phyloP scores from a whole-genome alignment of 2,888 invertebrate genomes.

The Dysmachus trigonus region DNA sequence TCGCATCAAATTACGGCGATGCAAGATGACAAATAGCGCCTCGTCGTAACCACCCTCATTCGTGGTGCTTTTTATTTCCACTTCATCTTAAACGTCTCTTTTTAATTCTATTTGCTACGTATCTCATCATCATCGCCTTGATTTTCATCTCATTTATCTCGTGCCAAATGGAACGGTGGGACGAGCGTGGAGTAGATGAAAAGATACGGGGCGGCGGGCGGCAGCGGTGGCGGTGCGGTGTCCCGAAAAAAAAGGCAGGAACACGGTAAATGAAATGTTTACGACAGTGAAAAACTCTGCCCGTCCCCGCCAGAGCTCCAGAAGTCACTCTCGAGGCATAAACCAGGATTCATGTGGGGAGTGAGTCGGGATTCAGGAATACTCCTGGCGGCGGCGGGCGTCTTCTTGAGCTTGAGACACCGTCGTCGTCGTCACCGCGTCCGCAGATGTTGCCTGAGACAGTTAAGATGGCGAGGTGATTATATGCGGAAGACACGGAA shows the following conservation, averaged over 20 bases:
- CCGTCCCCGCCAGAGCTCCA: slow-evolving; percentile 17
- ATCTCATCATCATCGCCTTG: slow-evolving; percentile 53
- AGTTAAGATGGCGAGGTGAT: slow-evolving; percentile 21
- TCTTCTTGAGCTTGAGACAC: neutral
- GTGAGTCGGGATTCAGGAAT: neutral
- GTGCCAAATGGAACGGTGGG: slow-evolving; percentile 24
- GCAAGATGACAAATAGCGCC: slow-evolving; percentile 47
- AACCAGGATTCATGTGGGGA: neutral
- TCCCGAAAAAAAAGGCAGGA: slow-evolving; percentile 27
- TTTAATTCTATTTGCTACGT: slow-evolving; percentile 54
- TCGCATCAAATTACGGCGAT: slow-evolving; percentile 47
- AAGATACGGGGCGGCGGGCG: too few relatives aligned
- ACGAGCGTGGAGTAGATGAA: slow-evolving; percentile 14
- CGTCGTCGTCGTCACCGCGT: neutral
- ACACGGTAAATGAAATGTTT: slow-evolving; percentile 43
- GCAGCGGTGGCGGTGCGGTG: neutral
- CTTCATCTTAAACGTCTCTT: slow-evolving; percentile 50
- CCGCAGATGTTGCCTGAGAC: neutral
- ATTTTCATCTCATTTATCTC: slow-evolving; percentile 52
- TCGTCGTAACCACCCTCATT: slow-evolving; percentile 43
- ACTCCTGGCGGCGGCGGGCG: neutral
- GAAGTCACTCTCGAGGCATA: neutral
- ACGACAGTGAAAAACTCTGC: slow-evolving; percentile 40
- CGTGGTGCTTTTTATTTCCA: slow-evolving; percentile 11
- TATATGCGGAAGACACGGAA: slow-evolving; percentile 37